Conservation (phyloP, 2,797 vertebrate species). For the Corythornis leucogaster region DNA sequence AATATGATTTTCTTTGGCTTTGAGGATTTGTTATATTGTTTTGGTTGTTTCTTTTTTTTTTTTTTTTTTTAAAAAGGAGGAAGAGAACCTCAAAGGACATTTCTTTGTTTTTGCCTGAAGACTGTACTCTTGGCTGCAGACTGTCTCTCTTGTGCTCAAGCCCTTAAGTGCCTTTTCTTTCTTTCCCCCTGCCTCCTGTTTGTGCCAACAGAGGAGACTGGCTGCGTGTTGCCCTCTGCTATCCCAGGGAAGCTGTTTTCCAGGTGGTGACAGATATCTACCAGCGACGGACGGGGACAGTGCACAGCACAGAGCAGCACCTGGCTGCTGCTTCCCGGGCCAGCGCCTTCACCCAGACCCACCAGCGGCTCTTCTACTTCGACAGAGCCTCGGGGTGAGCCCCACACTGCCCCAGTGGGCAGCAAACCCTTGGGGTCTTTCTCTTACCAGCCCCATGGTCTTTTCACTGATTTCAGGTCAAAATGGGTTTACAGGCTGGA, state of each 20-base stretch:
- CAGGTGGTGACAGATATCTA: slow-evolving; percentile 62
- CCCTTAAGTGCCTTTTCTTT: neutral
- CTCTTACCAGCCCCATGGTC: neutral
- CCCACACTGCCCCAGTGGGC: neutral
- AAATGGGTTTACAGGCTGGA: neutral
- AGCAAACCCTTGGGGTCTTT: rapidly evolving
- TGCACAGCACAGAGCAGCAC: slow-evolving; percentile 47
- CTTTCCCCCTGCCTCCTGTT: neutral
- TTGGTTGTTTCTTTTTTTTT: neutral
- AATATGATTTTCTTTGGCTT: slow-evolving; percentile 56
- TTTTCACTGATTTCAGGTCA: neutral
- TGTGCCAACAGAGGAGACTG: slow-evolving; percentile 48
- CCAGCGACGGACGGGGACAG: slow-evolving; percentile 36
- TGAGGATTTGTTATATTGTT: neutral
- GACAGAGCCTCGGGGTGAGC: slow-evolving; percentile 40
- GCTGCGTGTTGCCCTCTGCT: slow-evolving; percentile 58
- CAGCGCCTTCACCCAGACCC: neutral
- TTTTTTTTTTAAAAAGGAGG: neutral
- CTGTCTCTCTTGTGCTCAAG: neutral
- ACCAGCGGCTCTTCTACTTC: slow-evolving; percentile 11
- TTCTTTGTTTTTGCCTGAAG: slow-evolving; percentile 38
- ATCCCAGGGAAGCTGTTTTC: slow-evolving; percentile 40
- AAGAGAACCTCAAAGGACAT: slow-evolving; percentile 15
- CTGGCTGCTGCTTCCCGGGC: neutral
- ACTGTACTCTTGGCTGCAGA: slow-evolving; percentile 46